Percentiles rank a stretch among this genome's conserved stretches.
These are phyloP conservation scores for Charadrius vociferus DNA, from an alignment of 2,113 vertebrate genomes.

Conservation along the genomic window DNA sequence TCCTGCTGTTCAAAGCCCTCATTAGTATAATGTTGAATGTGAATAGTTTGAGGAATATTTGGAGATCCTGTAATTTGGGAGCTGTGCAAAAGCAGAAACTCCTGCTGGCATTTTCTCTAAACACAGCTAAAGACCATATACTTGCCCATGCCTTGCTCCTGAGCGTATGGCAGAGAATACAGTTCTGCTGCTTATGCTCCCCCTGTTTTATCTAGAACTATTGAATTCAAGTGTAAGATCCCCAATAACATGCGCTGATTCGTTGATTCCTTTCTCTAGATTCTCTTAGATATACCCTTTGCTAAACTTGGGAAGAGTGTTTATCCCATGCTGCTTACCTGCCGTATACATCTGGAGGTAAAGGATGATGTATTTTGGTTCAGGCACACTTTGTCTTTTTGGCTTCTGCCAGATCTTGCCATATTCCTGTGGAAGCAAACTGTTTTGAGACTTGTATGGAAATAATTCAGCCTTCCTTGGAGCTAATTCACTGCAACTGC, in stretches of 20 bases:
- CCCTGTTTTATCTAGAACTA: not conserved
- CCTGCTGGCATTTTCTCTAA: not conserved
- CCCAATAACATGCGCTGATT: accelerated
- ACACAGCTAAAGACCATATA: not conserved
- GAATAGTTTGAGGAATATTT: not conserved
- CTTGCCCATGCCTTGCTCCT: not conserved
- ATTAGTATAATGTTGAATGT: not conserved
- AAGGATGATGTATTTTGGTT: not conserved
- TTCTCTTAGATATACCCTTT: not conserved
- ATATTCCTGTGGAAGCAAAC: not conserved
- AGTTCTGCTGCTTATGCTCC: not conserved
- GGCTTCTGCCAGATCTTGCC: not conserved
- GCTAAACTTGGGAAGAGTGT: not conserved
- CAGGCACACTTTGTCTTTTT: not conserved
- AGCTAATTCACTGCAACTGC: not conserved
- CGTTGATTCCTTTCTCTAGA: not conserved
- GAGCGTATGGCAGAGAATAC: not conserved
- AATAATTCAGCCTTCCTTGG: not conserved
- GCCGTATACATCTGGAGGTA: not conserved
- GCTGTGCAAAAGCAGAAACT: not conserved
- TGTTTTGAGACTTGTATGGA: not conserved
- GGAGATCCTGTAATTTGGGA: not conserved
- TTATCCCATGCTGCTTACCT: not conserved
- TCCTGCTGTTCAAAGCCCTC: not conserved
- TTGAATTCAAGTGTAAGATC: not conserved